Conservation (phyloP, 2,888 invertebrate genomes). For the Lasioglossum lativentre region DNA sequence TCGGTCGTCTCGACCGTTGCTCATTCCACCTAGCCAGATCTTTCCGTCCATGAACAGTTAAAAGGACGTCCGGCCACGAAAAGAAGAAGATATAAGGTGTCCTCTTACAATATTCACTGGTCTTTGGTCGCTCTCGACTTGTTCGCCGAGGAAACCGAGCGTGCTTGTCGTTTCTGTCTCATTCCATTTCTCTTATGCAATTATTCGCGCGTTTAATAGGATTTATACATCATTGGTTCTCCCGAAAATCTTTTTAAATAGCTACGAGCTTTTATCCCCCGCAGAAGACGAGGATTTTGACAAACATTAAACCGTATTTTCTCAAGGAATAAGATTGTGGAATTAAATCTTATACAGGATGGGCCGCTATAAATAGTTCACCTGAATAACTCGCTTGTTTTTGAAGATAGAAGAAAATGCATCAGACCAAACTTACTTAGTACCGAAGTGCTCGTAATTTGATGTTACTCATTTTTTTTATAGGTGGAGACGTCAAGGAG, state of each 20-base stretch:
- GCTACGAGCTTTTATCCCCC: too few species aligned
- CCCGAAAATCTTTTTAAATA: background rate
- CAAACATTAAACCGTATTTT: too few species aligned
- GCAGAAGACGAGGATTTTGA: too few species aligned
- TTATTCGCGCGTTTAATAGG: background rate
- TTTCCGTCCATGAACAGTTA: slow-evolving; percentile 20
- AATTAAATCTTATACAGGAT: too few species aligned
- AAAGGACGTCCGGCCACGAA: slow-evolving; percentile 21
- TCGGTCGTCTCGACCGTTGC: background rate
- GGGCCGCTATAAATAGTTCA: too few species aligned
- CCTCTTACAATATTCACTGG: background rate
- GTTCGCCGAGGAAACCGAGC: background rate
- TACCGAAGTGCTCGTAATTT: too few species aligned
- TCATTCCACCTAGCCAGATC: background rate
- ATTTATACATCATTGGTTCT: background rate
- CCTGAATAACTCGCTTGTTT: too few species aligned
- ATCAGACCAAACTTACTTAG: too few species aligned
- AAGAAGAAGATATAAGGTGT: slow-evolving; percentile 1
- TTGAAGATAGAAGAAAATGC: too few species aligned
- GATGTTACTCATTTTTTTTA: too few species aligned
- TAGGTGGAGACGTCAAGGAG: too few species aligned
- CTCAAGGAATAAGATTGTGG: too few species aligned
- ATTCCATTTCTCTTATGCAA: background rate
- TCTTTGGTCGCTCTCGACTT: background rate
- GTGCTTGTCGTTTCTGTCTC: background rate